Evolutionary conservation across 2,797 vertebrate species (phyloP), one percentile per base, ranked within the genome.

Genomic region (Lagodon rhomboides): DNA sequence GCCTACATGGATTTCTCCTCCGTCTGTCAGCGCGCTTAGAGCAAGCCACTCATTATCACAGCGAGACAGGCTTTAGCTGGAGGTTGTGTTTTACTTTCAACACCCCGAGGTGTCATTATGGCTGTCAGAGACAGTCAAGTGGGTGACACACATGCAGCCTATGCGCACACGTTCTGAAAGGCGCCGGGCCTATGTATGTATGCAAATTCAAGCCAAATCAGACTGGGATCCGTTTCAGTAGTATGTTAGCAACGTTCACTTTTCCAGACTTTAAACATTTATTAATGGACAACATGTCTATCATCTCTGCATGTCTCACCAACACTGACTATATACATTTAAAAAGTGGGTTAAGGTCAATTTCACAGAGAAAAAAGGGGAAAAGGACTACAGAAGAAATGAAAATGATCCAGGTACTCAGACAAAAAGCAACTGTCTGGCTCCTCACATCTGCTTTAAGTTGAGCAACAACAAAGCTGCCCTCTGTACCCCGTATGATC

Each of bases 1-100:
- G 93, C 93, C 94, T 93, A 87, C 88, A 68, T 73, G 77, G 92
- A 95, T 94, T 93, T 94, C 79, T 81, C 59, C 87, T 85, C 93
- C 93, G 90, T 96, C 95, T 96, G 95, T 96, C 95, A 96, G 94
- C 75, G 87, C 83, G 17, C 93, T 95, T 89, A 89, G 91, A 93
- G 88, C 90, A 94, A 93, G 92, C 93, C 93, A 88, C 95, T 97
- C 94, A 97, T 97, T 97, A 97, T 96, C 95, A 94, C 95, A 94
- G 95, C 90, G 92, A 92, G 95, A 95, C 92, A 90, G 90, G 91
- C 93, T 94, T 95, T 94, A 84, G 91, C 95, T 95, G 90, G 94
- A 94, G 95, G 95, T 93, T 95, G 82, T 89, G 91, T 92, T 94
- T 95, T 91, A 90, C 93, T 93, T 93, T 91, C 94, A 94, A 92